Evolutionary conservation across 37 sponge, comb jelly and placozoan genomes (phyloP).

Genomic region (Ianthella basta): DNA sequence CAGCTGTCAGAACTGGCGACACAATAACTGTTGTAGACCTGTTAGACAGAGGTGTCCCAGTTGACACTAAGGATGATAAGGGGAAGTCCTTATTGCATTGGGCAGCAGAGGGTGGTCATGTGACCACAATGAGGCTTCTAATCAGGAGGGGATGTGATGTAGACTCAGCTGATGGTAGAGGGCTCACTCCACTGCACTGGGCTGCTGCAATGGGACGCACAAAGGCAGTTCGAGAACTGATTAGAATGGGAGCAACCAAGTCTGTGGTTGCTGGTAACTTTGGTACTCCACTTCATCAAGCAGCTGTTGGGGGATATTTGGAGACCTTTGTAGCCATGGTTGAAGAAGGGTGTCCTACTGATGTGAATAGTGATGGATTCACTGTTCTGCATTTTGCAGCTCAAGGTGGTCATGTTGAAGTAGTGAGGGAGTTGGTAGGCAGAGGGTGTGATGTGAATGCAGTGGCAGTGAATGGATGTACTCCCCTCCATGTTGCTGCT

Average conservation of each 20-base stretch:
- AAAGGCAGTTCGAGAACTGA: neutral
- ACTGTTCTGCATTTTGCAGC: slow-evolving; percentile 25
- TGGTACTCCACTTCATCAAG: slow-evolving; percentile 31
- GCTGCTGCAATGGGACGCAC: neutral
- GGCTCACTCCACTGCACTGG: neutral
- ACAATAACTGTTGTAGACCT: no score
- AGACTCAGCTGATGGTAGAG: no score
- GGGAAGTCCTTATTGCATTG: no score
- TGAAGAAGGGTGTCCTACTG: neutral
- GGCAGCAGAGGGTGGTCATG: no score
- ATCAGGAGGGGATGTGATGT: no score
- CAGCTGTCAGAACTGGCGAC: no score
- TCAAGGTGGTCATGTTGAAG: slow-evolving; percentile 18
- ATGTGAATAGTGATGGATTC: neutral
- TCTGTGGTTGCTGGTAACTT: neutral
- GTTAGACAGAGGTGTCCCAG: no score
- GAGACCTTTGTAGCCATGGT: neutral
- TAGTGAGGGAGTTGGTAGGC: neutral
- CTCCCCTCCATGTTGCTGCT: slow-evolving; percentile 15
- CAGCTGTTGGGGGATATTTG: neutral
- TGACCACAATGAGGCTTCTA: no score
- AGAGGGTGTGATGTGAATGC: slow-evolving; percentile 1
- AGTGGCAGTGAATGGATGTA: neutral
- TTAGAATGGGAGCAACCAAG: neutral
- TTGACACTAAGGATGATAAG: no score